phyloP scores from a whole-genome alignment of 2,797 vertebrate genomes.

The Myotis myotis region DNA sequence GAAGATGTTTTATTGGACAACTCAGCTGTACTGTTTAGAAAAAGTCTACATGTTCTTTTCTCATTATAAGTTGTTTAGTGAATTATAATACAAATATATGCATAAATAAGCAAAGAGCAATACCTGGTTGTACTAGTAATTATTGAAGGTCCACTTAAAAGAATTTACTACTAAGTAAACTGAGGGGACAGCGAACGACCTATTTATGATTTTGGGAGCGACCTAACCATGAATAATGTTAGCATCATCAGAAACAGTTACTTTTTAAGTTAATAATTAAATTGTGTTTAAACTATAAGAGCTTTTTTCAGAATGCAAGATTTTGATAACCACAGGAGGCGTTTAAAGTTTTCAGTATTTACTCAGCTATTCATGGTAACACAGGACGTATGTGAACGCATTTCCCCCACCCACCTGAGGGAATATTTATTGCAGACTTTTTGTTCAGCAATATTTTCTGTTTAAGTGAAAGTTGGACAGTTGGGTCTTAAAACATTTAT shows the following conservation, averaged over 20 bases:
- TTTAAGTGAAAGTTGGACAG: conserved; percentile 65
- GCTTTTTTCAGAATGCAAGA: conserved; percentile 3
- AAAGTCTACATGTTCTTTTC: neutral
- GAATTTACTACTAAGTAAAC: conserved; percentile 53
- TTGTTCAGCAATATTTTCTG: conserved; percentile 63
- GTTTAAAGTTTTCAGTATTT: conserved; percentile 11
- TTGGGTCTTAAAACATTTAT: conserved; percentile 69
- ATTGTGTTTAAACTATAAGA: conserved; percentile 48
- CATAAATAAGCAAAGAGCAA: conserved; percentile 20
- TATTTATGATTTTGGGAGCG: conserved; percentile 39
- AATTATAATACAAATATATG: conserved; percentile 21
- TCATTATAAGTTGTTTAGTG: conserved; percentile 5
- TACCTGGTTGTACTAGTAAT: neutral
- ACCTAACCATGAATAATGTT: conserved; percentile 48
- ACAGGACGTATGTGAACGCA: conserved; percentile 28
- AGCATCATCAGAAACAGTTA: conserved; percentile 34
- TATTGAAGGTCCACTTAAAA: conserved; percentile 43
- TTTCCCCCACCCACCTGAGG: neutral
- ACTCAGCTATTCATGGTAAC: conserved; percentile 4
- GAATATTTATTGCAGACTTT: conserved; percentile 80
- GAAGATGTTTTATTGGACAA: conserved; percentile 9
- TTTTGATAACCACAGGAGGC: conserved; percentile 28
- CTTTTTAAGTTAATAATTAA: conserved; percentile 66
- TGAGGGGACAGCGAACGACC: neutral
- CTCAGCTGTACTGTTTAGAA: neutral